Base-by-base conservation (phyloP, 1,140 invertebrate genomes). In the Drosophila pachea region DNA sequence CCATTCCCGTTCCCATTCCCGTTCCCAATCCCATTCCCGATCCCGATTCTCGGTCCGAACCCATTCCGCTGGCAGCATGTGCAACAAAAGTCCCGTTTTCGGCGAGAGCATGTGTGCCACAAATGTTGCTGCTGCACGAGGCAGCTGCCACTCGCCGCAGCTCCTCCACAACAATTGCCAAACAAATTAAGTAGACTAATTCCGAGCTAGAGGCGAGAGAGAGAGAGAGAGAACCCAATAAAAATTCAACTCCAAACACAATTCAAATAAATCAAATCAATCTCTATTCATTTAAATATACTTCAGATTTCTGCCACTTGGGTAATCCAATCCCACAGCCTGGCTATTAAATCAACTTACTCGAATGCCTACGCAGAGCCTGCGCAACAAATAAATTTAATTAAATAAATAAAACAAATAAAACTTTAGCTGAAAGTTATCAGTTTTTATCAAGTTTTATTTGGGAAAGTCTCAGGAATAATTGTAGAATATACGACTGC, bases 141-240 rank as follows among this genome's bases (percentile, higher is more conserved):
- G 16, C 45, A 0, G 9, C 16, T 35, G 5, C 14, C 31, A 7
- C 45, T 52, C 56, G 74, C 58, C 74, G 65, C n/a, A 12, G 14
- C 40, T 42, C n/a, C 12, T 14, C n/a, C 40, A 36, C 64, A 56
- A 53, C 61, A 77, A 77, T 73, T 77, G 64, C 42, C 50, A 58
- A 45, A 40, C 69, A 62, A 68, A 70, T 73, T 49, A 79, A 79
- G 73, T 73, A 68, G 40, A 76, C 81, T 79, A 84, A 74, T 83
- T 74, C 43, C 35, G 12, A 63, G 7, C 22, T 22, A 61, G 74
- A 14, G 40, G 40, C n/a, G 40, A 42, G 40, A 42, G 40, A 12
- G 40, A n/a, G 38, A n/a, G 38, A 40, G 38, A 40, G 40, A 42
- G 38, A 42, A 12, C 22, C 47, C 68, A 62, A 84, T 74, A 76